These are phyloP conservation scores for Ondatra zibethicus DNA, from an alignment of 2,113 vertebrate species.

Conservation along the genomic window DNA sequence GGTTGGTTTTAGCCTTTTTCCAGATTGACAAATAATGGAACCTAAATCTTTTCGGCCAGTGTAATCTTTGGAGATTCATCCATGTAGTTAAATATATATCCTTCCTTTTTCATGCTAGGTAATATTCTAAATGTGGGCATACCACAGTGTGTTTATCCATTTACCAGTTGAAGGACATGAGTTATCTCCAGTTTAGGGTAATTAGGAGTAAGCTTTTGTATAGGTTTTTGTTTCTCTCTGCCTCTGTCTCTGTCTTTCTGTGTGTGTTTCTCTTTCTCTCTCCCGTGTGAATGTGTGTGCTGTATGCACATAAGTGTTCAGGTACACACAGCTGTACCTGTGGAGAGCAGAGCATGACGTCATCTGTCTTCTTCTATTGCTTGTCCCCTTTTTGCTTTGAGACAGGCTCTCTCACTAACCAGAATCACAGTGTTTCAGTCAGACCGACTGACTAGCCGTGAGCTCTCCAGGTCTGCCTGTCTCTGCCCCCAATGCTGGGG, in stretches of 20 bases:
- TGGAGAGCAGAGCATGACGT: neutral
- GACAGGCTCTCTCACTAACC: neutral
- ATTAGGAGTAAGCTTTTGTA: constrained; percentile 8
- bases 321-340: neutral
- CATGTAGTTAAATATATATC: no score
- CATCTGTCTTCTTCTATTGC: neutral
- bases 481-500: neutral
- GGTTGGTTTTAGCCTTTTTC: constrained; percentile 37
- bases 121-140: neutral
- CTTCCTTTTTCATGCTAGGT: neutral
- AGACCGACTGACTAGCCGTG: neutral
- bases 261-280: neutral
- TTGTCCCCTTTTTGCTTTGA: neutral
- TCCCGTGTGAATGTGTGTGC: neutral
- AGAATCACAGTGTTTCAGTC: neutral
- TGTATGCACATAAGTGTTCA: neutral
- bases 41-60: neutral
- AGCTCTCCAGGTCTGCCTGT: neutral
- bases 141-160: neutral
- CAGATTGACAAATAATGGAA: neutral
- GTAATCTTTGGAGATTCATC: neutral
- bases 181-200: constrained; percentile 1
- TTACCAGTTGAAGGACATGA: neutral
- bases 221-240: neutral
- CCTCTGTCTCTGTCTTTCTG: neutral